Evolutionary conservation across 1,140 invertebrate species (phyloP).

Genomic region (Camponotus floridanus): DNA sequence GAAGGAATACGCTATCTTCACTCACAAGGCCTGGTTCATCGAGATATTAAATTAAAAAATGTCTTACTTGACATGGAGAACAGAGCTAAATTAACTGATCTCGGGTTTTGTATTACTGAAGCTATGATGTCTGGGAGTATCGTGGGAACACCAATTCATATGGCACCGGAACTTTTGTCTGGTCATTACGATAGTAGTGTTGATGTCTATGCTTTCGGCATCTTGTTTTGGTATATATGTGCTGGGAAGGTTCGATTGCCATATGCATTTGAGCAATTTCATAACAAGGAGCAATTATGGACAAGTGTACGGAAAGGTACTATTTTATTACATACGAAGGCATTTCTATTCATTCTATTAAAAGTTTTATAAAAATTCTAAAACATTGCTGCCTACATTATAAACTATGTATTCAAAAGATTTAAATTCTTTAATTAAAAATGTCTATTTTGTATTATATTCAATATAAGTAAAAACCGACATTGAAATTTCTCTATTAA

Average conservation of each 20-base stretch:
- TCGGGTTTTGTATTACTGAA: slow-evolving; percentile 96
- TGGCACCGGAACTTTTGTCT: slow-evolving; percentile 95
- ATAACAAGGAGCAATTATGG: slow-evolving; percentile 96
- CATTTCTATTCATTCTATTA: too few species aligned
- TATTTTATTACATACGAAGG: slow-evolving; percentile 22
- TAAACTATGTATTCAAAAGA: slow-evolving; percentile 6
- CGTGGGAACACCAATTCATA: slow-evolving; percentile 96
- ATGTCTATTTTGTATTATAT: slow-evolving; percentile 36
- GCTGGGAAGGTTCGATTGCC: slow-evolving; percentile 93
- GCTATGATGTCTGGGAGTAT: slow-evolving; percentile 96
- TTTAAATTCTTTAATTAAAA: not conserved
- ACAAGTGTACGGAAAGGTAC: slow-evolving; percentile 93
- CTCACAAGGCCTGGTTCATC: slow-evolving; percentile 94
- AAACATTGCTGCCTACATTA: not conserved
- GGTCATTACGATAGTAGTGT: slow-evolving; percentile 94
- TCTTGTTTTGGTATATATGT: slow-evolving; percentile 97
- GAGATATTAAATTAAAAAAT: slow-evolving; percentile 97
- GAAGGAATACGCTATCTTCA: slow-evolving; percentile 95
- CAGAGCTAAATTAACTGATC: slow-evolving; percentile 94
- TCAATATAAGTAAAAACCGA: slow-evolving; percentile 2
- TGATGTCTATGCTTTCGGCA: slow-evolving; percentile 96
- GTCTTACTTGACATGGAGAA: slow-evolving; percentile 92
- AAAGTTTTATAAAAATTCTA: too few species aligned
- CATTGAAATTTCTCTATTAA: not conserved
- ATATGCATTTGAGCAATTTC: slow-evolving; percentile 93